Evolutionary conservation across 2,888 invertebrate genomes (phyloP).

Genomic region (Xestia sexstrigata): DNA sequence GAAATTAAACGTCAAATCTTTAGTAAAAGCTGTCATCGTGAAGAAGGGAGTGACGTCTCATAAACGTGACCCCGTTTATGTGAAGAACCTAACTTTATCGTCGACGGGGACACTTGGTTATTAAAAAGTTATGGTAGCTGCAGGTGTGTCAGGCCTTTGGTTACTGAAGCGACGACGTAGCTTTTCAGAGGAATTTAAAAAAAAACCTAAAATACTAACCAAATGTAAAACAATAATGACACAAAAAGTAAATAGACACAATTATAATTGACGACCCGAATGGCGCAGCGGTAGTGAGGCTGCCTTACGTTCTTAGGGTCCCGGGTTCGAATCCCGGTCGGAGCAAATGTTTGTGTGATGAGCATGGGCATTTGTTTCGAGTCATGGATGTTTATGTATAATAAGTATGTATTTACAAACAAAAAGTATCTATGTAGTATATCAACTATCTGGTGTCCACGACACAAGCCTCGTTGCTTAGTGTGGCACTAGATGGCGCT

Average conservation of each 20-base stretch:
- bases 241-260: not conserved
- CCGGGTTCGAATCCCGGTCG: too few relatives aligned
- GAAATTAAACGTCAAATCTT: constrained; percentile 43
- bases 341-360: too few relatives aligned
- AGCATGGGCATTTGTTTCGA: too few relatives aligned
- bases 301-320: too few relatives aligned
- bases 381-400: too few relatives aligned
- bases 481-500: too few relatives aligned
- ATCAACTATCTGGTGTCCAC: too few relatives aligned
- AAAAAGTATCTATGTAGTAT: too few relatives aligned
- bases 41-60: constrained; percentile 11
- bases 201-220: not conserved
- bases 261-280: too few relatives aligned
- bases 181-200: not conserved
- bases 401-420: too few relatives aligned
- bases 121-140: not conserved
- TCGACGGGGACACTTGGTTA: constrained; percentile 5
- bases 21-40: not conserved
- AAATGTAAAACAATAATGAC: not conserved
- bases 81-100: not conserved
- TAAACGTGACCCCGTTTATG: constrained; percentile 26
- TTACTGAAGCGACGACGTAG: not conserved
- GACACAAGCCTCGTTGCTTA: too few relatives aligned
- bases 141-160: not conserved
- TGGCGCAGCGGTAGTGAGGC: too few relatives aligned